Evolutionary conservation across 2,797 vertebrate species (phyloP), one percentile per base, ranked within the genome.

Genomic region (Myripristis murdjan): DNA sequence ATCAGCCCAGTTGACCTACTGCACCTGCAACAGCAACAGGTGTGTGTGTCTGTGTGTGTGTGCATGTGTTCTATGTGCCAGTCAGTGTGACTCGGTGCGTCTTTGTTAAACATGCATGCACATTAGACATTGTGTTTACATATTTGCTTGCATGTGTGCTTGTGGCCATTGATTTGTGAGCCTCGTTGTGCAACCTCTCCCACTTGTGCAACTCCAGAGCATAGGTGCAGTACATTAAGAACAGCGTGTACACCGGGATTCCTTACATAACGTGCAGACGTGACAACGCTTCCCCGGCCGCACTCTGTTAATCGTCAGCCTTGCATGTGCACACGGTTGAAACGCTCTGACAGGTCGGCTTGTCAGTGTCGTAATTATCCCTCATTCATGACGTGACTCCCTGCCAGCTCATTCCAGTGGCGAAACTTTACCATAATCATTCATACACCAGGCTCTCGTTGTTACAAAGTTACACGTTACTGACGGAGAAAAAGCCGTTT

Each of bases 21-120:
- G 90, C 98, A 99, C 91, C 96, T 99, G 93, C 97, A 99, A 87
- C 98, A 99, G 93, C 98, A 99, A 94, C 97, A 99, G 97, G 97
- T 98, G 89, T 85, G 90, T 89, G 49, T 72, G 18, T 58, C 58
- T 59, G 60, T 57, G 51, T 31, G 15, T 73, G 20, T 63, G 51
- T 75, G 43, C 65, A 20, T 53, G 54, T 71, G 56, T 71, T 49
- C n/a, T n/a, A n/a, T n/a, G n/a, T n/a, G n/a, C n/a, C n/a, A n/a
- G n/a, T n/a, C n/a, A n/a, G n/a, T n/a, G n/a, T n/a, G n/a, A n/a
- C n/a, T n/a, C n/a, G n/a, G n/a, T n/a, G n/a, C n/a, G n/a, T n/a
- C n/a, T n/a, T n/a, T n/a, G n/a, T n/a, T n/a, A n/a, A n/a, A n/a
- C n/a, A 65, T 63, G 48, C 14, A 28, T 43, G 35, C 3, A 41